Percentiles rank a stretch among this genome's conserved stretches.
Evolutionary conservation across 2,797 vertebrate species (phyloP).

Genomic region (Diplodus puntazzo): DNA sequence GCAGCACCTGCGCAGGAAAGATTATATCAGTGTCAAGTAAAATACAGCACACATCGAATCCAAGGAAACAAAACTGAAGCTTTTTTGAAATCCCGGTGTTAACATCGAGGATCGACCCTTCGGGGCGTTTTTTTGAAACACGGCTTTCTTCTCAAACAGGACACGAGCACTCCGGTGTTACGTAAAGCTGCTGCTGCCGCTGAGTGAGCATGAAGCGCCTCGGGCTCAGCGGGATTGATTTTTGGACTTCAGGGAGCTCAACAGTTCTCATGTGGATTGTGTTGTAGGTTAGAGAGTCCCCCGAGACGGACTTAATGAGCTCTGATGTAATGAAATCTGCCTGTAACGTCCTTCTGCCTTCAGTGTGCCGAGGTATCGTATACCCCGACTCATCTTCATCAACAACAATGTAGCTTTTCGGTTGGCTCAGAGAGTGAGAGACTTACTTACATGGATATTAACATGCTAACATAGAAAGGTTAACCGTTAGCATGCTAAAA

Average conservation of each 20-base stretch:
- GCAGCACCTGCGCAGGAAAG: slow-evolving; percentile 82
- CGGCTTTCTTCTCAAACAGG: slow-evolving; percentile 16
- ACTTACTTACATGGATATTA: too few relatives aligned
- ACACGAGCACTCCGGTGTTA: slow-evolving; percentile 13
- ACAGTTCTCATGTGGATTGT: slow-evolving; percentile 36
- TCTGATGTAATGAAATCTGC: slow-evolving; percentile 33
- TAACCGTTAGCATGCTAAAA: too few relatives aligned
- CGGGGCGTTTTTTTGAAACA: slow-evolving; percentile 1
- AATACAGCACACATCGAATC: not conserved
- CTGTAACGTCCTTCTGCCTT: slow-evolving; percentile 32
- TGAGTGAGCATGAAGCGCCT: slow-evolving; percentile 15
- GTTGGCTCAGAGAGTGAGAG: too few relatives aligned
- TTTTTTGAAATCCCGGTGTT: not conserved
- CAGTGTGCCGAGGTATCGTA: not conserved
- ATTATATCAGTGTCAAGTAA: not conserved
- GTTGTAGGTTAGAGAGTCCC: slow-evolving; percentile 45
- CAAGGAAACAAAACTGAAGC: not conserved
- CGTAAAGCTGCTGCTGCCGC: slow-evolving; percentile 19
- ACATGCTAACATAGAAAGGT: too few relatives aligned
- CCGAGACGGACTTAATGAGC: slow-evolving; percentile 44
- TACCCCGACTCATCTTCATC: not conserved
- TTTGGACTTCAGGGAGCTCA: slow-evolving; percentile 40
- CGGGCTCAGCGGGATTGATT: slow-evolving; percentile 39
- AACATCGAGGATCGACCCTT: not conserved
- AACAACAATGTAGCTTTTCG: not conserved